These are phyloP conservation scores for Dasypolia templi DNA, from an alignment of 2,888 invertebrate species.

Conservation along the genomic window DNA sequence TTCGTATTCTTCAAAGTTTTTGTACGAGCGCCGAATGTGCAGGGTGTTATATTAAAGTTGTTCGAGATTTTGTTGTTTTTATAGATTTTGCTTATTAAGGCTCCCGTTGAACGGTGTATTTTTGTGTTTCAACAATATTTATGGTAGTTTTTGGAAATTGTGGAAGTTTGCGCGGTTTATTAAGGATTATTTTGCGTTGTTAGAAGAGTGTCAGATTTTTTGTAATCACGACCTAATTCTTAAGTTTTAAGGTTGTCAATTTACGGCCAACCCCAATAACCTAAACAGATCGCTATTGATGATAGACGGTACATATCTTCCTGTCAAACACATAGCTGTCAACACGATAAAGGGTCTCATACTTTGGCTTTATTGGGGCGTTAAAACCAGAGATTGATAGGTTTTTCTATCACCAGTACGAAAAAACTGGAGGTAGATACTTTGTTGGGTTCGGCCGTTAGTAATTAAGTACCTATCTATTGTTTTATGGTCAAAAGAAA, in stretches of 20 bases:
- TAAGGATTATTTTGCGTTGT: conserved; percentile 1
- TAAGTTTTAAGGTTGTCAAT: not conserved
- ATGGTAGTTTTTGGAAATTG: no score
- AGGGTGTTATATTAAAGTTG: conserved; percentile 53
- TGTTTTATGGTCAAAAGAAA: not conserved
- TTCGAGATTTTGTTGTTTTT: conserved; percentile 42
- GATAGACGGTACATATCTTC: no score
- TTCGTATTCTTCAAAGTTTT: conserved; percentile 54
- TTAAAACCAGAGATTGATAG: no score
- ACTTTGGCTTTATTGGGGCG: no score
- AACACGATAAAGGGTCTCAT: no score
- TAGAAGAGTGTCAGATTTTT: not conserved
- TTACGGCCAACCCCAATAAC: no score
- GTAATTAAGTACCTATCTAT: no score
- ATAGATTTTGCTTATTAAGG: conserved; percentile 51
- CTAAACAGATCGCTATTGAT: no score
- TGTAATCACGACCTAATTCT: not conserved
- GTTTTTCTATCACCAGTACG: no score
- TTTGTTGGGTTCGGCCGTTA: no score
- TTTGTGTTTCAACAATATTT: conserved; percentile 39
- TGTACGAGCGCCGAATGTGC: conserved; percentile 35
- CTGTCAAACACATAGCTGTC: no score
- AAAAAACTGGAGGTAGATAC: no score
- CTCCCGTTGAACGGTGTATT: conserved; percentile 5
- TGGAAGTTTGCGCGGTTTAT: not conserved